These are phyloP conservation scores for Euzetes globulus DNA, from an alignment of 2,888 invertebrate species.

Conservation along the genomic window DNA sequence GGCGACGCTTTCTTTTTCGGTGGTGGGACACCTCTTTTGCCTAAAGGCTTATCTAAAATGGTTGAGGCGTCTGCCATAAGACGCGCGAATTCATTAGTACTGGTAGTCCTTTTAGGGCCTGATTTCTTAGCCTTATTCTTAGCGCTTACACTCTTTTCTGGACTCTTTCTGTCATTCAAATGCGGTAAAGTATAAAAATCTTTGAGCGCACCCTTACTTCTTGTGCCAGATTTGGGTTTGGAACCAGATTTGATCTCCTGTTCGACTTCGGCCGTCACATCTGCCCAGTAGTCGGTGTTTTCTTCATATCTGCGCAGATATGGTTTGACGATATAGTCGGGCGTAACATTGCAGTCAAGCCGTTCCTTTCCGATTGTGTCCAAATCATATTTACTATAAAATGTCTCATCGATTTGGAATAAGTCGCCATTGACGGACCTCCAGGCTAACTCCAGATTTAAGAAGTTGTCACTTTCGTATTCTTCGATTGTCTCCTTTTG, in stretches of 20 bases:
- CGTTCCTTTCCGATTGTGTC: not conserved
- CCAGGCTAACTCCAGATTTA: not conserved
- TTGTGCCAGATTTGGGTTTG: not conserved
- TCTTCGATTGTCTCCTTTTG: too few species aligned
- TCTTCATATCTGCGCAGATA: not conserved
- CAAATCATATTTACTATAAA: not conserved
- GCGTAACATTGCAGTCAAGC: not conserved
- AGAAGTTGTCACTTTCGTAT: not conserved
- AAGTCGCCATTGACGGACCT: not conserved
- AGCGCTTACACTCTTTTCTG: not conserved
- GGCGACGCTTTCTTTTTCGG: not conserved
- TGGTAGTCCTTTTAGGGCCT: not conserved
- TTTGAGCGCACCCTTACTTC: constrained; percentile 22
- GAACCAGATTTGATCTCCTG: not conserved
- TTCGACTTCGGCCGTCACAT: not conserved
- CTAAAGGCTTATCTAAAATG: not conserved
- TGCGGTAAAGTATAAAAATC: constrained; percentile 19
- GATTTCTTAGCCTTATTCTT: not conserved
- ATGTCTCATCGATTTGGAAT: not conserved
- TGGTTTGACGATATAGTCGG: not conserved
- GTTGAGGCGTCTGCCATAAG: not conserved
- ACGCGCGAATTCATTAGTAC: constrained; percentile 1
- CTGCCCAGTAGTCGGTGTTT: not conserved
- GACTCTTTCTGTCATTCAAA: not conserved
- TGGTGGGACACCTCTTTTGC: not conserved